phyloP scores from a whole-genome alignment of 1,140 invertebrate species.

The Asbolus verrucosus region DNA sequence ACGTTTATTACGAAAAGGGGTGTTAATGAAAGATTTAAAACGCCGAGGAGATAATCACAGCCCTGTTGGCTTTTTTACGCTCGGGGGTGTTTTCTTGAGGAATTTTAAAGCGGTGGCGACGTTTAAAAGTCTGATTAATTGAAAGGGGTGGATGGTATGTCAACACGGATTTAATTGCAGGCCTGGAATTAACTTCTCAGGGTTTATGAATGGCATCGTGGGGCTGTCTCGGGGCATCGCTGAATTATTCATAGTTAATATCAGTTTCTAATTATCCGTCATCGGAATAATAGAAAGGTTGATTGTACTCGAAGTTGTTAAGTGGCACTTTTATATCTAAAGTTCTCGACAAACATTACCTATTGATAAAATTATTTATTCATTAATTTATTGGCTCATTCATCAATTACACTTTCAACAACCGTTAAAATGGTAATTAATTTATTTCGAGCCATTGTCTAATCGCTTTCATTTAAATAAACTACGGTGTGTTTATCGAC shows the following conservation, averaged over 20 bases:
- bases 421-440: constrained; percentile 43
- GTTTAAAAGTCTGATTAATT: constrained; percentile 55
- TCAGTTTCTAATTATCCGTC: constrained; percentile 20
- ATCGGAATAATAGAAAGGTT: constrained; percentile 11
- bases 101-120: constrained; percentile 47
- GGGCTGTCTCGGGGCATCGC: neutral
- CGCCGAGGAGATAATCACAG: constrained; percentile 55
- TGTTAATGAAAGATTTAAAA: constrained; percentile 63
- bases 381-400: constrained; percentile 42
- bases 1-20: constrained; percentile 64
- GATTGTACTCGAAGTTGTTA: constrained; percentile 16
- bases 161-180: constrained; percentile 49
- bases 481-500: constrained; percentile 2
- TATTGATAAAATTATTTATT: constrained; percentile 43
- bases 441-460: constrained; percentile 41
- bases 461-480: constrained; percentile 30
- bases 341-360: constrained; percentile 7
- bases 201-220: too few species aligned
- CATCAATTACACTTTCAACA: constrained; percentile 42
- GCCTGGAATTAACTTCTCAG: constrained; percentile 39
- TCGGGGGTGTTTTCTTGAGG: constrained; percentile 57
- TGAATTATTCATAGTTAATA: constrained; percentile 25
- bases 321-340: constrained; percentile 17
- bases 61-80: constrained; percentile 51
- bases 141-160: constrained; percentile 54